These are phyloP conservation scores for Drymodes brunneopygia DNA, from an alignment of 2,113 vertebrate genomes.

Conservation along the genomic window DNA sequence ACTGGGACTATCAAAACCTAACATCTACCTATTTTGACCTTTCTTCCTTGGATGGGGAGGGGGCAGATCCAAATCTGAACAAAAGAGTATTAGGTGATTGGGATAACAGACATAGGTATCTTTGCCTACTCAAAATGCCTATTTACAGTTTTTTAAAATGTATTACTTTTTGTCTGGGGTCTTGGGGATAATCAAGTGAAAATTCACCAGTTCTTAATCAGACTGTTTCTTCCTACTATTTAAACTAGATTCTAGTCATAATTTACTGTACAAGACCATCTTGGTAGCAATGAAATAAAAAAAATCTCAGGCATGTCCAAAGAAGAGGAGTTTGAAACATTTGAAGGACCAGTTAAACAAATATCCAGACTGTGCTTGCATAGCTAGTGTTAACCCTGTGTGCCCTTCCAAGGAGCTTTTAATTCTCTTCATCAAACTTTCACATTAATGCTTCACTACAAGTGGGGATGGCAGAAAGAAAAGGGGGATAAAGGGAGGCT, in stretches of 20 bases:
- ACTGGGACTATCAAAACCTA: not conserved
- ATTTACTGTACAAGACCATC: not conserved
- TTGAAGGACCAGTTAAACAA: not conserved
- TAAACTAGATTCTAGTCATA: not conserved
- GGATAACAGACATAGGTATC: not conserved
- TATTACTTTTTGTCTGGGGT: not conserved
- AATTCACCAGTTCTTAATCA: not conserved
- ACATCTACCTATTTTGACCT: not conserved
- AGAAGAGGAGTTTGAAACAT: not conserved
- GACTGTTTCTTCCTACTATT: not conserved
- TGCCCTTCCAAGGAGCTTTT: not conserved
- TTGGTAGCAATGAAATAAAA: not conserved
- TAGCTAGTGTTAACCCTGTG: not conserved
- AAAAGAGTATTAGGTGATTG: not conserved
- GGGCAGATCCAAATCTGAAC: not conserved
- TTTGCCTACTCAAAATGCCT: not conserved
- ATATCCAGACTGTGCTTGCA: not conserved
- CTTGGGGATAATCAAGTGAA: not conserved
- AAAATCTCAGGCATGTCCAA: not conserved
- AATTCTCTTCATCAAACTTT: not conserved
- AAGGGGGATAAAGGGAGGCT: not conserved
- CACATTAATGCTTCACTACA: not conserved
- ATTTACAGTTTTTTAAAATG: not conserved
- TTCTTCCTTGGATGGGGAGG: fast-evolving
- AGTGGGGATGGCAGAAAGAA: not conserved